phyloP scores from a whole-genome alignment of 2,113 vertebrate genomes.

The Lanius ludovicianus region DNA sequence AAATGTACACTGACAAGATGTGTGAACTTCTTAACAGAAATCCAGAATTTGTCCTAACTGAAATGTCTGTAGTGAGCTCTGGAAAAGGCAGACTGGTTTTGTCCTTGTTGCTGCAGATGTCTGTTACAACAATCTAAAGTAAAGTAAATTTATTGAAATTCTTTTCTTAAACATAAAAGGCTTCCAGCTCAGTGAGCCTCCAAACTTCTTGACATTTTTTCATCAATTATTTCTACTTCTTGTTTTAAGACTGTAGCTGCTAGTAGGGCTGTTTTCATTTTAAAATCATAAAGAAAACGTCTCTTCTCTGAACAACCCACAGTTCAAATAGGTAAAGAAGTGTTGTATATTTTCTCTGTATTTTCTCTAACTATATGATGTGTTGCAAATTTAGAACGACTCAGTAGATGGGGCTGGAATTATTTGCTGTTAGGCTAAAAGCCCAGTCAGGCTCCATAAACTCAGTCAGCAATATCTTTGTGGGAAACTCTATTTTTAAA shows the following conservation, averaged over 20 bases:
- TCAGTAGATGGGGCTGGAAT: conserved; percentile 11
- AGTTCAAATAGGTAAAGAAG: neutral
- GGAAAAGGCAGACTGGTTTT: neutral
- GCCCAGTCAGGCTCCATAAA: neutral
- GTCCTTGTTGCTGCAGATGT: neutral
- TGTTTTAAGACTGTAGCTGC: neutral
- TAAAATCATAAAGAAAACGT: neutral
- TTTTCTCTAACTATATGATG: neutral
- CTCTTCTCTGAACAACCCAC: neutral
- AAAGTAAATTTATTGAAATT: neutral
- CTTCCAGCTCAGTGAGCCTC: neutral
- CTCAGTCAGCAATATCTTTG: neutral
- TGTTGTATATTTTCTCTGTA: neutral
- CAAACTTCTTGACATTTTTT: neutral
- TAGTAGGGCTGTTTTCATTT: neutral
- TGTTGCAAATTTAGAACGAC: neutral
- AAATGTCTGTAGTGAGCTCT: neutral
- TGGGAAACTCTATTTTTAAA: neutral
- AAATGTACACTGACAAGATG: neutral
- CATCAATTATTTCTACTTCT: neutral
- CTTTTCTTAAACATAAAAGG: neutral
- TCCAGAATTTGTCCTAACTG: neutral
- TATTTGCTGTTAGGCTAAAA: neutral
- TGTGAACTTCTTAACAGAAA: neutral
- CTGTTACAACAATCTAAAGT: neutral